Conservation (phyloP, 2,888 invertebrate species). For the Melieria picta region DNA sequence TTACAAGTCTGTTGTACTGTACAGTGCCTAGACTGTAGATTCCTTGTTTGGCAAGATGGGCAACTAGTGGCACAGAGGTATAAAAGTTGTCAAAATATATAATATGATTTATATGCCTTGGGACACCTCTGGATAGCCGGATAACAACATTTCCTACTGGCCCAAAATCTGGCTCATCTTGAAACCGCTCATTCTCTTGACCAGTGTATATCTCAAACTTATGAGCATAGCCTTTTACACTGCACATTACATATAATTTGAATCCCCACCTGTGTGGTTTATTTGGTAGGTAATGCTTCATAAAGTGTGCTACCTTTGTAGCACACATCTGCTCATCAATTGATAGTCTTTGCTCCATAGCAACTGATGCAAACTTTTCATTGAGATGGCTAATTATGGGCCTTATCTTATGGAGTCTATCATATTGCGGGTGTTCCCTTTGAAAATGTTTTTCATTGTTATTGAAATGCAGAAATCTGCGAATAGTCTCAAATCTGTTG, state of each 20-base stretch:
- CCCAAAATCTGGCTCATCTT: neutral
- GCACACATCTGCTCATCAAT: constrained; percentile 32
- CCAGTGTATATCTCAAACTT: constrained; percentile 31
- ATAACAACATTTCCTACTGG: constrained; percentile 27
- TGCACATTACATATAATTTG: constrained; percentile 30
- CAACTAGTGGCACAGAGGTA: constrained; percentile 22
- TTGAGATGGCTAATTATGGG: constrained; percentile 27
- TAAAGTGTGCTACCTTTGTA: constrained; percentile 16
- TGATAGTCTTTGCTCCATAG: constrained; percentile 25
- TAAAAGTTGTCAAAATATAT: constrained; percentile 30
- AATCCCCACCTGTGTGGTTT: constrained; percentile 24
- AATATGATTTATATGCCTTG: constrained; percentile 27
- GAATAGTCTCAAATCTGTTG: constrained; percentile 27
- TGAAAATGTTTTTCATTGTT: constrained; percentile 31
- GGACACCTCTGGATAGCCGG: constrained; percentile 29
- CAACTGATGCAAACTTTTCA: constrained; percentile 23
- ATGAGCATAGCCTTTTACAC: constrained; percentile 28
- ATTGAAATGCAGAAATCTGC: constrained; percentile 30
- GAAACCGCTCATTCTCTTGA: neutral
- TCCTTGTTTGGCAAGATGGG: constrained; percentile 17
- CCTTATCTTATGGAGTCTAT: constrained; percentile 27
- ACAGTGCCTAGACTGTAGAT: constrained; percentile 30
- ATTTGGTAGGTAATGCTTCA: constrained; percentile 30
- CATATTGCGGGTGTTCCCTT: constrained; percentile 28
- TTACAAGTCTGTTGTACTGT: constrained; percentile 31